These are phyloP conservation scores for Lasioglossum villosulum DNA, from an alignment of 2,888 invertebrate genomes.

Conservation along the genomic window DNA sequence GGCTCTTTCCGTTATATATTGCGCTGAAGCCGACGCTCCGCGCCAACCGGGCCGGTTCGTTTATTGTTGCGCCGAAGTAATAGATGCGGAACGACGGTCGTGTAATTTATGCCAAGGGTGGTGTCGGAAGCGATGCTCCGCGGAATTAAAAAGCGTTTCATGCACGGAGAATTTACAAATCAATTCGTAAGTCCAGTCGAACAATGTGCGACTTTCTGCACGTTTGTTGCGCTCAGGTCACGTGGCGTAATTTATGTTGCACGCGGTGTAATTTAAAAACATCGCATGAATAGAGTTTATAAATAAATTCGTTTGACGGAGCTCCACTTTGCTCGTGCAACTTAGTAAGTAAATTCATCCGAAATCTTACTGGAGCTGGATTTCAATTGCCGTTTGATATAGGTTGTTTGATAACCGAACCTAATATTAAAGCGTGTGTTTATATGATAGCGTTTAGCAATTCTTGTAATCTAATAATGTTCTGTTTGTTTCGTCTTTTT, in stretches of 20 bases:
- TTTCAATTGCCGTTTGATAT: too few relatives aligned
- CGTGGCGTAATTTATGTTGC: neutral
- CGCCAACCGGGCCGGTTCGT: neutral
- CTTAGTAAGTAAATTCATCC: too few relatives aligned
- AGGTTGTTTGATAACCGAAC: too few relatives aligned
- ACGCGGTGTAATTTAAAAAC: neutral
- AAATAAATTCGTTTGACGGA: neutral
- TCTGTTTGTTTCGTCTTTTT: too few relatives aligned
- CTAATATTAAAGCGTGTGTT: too few relatives aligned
- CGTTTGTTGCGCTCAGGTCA: neutral
- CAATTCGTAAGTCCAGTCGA: neutral
- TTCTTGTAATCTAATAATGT: too few relatives aligned
- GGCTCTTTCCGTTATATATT: constrained; percentile 24
- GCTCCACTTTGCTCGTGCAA: neutral
- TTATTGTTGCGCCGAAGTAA: constrained; percentile 50
- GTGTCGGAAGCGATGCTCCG: neutral
- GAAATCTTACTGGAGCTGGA: too few relatives aligned
- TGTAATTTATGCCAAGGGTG: constrained; percentile 7
- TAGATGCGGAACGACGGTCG: constrained; percentile 28
- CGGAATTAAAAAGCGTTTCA: neutral
- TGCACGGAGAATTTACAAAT: neutral
- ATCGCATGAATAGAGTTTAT: neutral
- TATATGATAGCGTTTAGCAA: too few relatives aligned
- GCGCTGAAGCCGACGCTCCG: neutral
- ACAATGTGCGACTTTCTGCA: neutral